Evolutionary conservation across 2,113 vertebrate species (phyloP), one percentile per base, ranked within the genome.

Genomic region (Choloepus hoffmanni): DNA sequence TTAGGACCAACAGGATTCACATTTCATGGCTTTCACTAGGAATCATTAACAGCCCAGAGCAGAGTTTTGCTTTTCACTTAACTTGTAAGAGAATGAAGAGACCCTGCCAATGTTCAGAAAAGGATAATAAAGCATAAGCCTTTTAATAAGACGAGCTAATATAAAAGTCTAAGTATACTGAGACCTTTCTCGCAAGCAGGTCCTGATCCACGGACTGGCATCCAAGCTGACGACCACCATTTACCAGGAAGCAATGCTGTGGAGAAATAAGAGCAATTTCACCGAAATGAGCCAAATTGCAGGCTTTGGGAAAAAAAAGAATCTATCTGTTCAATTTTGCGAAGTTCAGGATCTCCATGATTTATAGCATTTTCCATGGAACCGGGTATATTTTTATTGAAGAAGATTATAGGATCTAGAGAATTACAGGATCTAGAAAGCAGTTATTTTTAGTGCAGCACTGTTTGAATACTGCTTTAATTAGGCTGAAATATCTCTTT

Each of bases 141-240:
- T 96, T 97, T 97, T 96, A 96, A 96, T 95, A 78, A 97, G 96
- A 97, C 96, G 94, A 98, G 95, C 89, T 55, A 58, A 96, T 82
- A 97, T 81, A 97, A 97, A 97, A 96, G 90, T 90, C 70, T 90
- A 95, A 97, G 93, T 30, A 86, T 88, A 73, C 72, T 43, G 50
- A 97, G 88, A 83, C 90, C 92, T 97, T 98, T 98, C 97, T 96
- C 97, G 97, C 96, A 90, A 92, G 89, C 58, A 11, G 90, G 79
- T 36, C 50, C 78, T 79, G 84, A 68, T 24, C 60, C 86, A 78
- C 88, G 87, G 92, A 60, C 97, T 85, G 70, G 74, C 90, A 73
- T 88, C 79, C 48, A 48, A 55, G 73, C 94, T 86, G 87, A 84
- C 88, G 19, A 23, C 84, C 72, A 82, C 89, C 72, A 55, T 3